Conservation (phyloP, 2,888 invertebrate genomes). For the Caenorhabditis becei region DNA sequence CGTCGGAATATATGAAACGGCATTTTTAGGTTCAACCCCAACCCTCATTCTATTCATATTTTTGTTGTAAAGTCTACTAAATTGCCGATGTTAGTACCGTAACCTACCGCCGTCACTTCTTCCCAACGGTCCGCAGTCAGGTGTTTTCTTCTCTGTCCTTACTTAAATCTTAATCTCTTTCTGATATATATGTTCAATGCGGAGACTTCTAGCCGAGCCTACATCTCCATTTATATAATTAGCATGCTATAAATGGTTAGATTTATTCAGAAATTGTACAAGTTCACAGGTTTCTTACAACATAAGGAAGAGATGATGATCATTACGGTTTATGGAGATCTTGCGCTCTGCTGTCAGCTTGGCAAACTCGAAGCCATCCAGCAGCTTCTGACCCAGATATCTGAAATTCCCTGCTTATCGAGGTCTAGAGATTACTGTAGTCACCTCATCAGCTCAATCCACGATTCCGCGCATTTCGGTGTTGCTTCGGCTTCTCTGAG, state of each 20-base stretch:
- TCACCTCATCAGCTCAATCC: conserved; percentile 74
- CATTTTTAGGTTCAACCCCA: conserved; percentile 39
- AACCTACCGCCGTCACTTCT: conserved; percentile 36
- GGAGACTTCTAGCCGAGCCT: conserved; percentile 12
- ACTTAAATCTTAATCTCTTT: conserved; percentile 19
- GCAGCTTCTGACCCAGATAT: conserved; percentile 71
- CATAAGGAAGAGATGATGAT: conserved; percentile 69
- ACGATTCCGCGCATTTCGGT: conserved; percentile 69
- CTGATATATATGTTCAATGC: conserved; percentile 1
- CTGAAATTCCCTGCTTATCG: conserved; percentile 20
- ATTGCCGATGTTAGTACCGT: conserved; percentile 67
- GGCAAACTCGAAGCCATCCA: conserved; percentile 73
- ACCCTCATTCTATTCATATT: background rate
- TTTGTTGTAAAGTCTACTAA: conserved; percentile 36
- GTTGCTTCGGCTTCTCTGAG: conserved; percentile 67
- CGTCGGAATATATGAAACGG: conserved; percentile 59
- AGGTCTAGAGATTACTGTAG: background rate
- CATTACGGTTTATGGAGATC: conserved; percentile 71
- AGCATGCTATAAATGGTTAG: conserved; percentile 60
- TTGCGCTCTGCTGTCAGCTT: conserved; percentile 66
- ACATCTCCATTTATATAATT: conserved; percentile 50
- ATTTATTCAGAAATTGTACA: conserved; percentile 11
- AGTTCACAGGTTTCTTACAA: conserved; percentile 33
- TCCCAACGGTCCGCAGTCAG: conserved; percentile 19
- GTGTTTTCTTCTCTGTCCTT: background rate